These are phyloP conservation scores for Aspidapion aeneum DNA, from an alignment of 2,888 invertebrate genomes.

Conservation along the genomic window DNA sequence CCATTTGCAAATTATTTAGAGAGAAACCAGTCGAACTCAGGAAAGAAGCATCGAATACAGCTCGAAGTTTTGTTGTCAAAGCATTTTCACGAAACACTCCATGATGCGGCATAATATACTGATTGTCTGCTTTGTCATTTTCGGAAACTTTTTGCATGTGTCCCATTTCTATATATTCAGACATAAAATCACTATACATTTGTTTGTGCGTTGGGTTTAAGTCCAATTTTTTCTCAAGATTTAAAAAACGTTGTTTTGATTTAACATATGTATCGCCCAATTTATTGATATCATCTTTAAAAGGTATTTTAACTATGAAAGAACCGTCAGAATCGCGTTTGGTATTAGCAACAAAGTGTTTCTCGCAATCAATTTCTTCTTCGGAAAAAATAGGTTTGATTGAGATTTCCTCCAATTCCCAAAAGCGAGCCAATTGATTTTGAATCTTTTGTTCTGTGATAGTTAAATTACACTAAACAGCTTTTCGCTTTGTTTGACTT, in stretches of 20 bases:
- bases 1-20: conserved; percentile 16
- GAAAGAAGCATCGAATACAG: conserved; percentile 17
- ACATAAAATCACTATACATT: conserved; percentile 3
- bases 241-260: conserved; percentile 9
- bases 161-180: conserved; percentile 1
- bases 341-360: conserved; percentile 8
- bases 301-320: conserved; percentile 17
- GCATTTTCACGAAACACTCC: conserved; percentile 13
- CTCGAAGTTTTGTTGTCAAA: conserved; percentile 18
- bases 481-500: neutral
- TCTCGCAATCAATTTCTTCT: conserved; percentile 12
- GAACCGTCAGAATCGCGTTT: conserved; percentile 10
- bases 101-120: conserved; percentile 20
- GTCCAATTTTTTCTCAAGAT: conserved; percentile 4
- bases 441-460: conserved; percentile 8
- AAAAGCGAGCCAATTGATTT: conserved; percentile 20
- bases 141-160: conserved; percentile 13
- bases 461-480: neutral
- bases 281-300: conserved; percentile 10
- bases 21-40: conserved; percentile 14
- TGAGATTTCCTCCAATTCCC: conserved; percentile 26
- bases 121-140: neutral
- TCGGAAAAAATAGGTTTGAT: neutral
- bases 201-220: neutral
- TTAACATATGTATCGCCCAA: conserved; percentile 14